Evolutionary conservation across 2,113 vertebrate genomes (phyloP), one percentile per base, ranked within the genome.

Genomic region (Psettodes erumei): DNA sequence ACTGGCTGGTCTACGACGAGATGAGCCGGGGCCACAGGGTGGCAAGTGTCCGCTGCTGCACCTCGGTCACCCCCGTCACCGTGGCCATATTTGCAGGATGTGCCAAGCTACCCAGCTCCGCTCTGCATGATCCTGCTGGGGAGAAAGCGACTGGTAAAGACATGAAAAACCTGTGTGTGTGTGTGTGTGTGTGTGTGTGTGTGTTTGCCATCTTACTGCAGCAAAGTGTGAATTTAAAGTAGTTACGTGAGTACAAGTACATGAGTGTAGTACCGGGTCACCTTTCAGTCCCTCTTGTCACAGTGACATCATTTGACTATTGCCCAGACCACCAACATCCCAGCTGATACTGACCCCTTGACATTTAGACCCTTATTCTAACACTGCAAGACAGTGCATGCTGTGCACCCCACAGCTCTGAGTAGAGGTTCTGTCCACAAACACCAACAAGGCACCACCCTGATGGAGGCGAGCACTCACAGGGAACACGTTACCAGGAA

Each of bases 1-100:
- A 97, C 82, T 99, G 98, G 98, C 75, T 99, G 60, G 94, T 98
- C 82, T 99, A 97, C 65, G 95, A 98, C 12, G 97, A 99, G 92
- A 98, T 99, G 96, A 96, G 92, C 0, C 94, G 96, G 82, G 94
- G 95, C 12, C 94, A 97, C 71, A 91, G 95, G 78, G 95, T 95
- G 90, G 96, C 96, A 50, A 98, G 93, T 70, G 93, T 98, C 47
- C 94, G 95, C 48, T 98, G 97, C 68, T 99, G 96, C 73, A 95
- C 98, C 19, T 81, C 90, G 73, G 95, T 98, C 50, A 96, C 96
- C 0, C 89, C 96, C 5, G 50, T 97, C 68, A 95, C 96, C 5
- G 90, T 98, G 19, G 89, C 92, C 27, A 80, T 99, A 6, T 99
- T 99, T 77, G 96, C 94, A 65, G 97, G 97, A 15, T 93, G 96